Evolutionary conservation across 2,797 vertebrate species (phyloP).

Genomic region (Liparis tanakae): DNA sequence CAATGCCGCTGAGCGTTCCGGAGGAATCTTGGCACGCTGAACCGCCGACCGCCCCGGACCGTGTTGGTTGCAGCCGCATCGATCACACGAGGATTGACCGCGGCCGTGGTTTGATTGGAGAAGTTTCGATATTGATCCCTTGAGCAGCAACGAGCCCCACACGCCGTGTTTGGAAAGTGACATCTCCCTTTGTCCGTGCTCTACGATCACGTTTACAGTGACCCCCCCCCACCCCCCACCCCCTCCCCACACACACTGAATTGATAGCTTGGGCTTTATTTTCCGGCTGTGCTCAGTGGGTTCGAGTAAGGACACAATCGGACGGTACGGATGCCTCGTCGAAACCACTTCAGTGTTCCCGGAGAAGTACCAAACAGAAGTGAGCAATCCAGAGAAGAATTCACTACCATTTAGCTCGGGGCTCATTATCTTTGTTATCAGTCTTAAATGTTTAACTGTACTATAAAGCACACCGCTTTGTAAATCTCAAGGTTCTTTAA

Average conservation of each 20-base stretch:
- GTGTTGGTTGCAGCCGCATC: not conserved
- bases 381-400: constrained; percentile 12
- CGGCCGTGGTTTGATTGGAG: not conserved
- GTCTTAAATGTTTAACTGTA: not conserved
- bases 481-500: not conserved
- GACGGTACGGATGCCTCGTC: constrained; percentile 39
- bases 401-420: constrained; percentile 6
- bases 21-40: not conserved
- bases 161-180: constrained; percentile 58
- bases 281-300: constrained; percentile 55
- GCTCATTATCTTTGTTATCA: constrained; percentile 27
- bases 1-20: not conserved
- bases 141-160: not conserved
- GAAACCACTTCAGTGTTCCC: constrained; percentile 37
- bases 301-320: constrained; percentile 58
- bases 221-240: constrained; percentile 3
- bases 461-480: not conserved
- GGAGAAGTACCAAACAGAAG: constrained; percentile 31
- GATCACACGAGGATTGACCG: not conserved
- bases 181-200: constrained; percentile 62
- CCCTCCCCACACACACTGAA: constrained; percentile 8
- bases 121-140: not conserved
- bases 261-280: constrained; percentile 64
- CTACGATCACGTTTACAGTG: constrained; percentile 43
- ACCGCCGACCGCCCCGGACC: not conserved